phyloP scores from a whole-genome alignment of 2,797 vertebrate species.

The Staurois parvus region DNA sequence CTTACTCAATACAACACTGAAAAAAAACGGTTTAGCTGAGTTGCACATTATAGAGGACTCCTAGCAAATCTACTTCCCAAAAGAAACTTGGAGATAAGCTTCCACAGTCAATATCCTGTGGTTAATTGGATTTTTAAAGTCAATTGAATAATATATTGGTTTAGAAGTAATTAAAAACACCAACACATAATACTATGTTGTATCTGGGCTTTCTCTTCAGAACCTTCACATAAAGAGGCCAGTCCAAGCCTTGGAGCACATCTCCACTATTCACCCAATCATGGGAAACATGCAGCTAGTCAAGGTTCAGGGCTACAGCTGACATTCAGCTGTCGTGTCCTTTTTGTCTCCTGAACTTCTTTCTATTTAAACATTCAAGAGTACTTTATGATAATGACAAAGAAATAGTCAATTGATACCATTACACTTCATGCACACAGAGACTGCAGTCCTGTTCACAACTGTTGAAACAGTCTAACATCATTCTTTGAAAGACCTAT shows the following conservation, averaged over 20 bases:
- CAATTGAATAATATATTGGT: conserved; percentile 34
- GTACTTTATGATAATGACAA: conserved; percentile 74
- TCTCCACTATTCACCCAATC: conserved; percentile 75
- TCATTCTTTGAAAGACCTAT: conserved; percentile 72
- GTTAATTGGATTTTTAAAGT: conserved; percentile 45
- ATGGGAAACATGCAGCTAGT: conserved; percentile 80
- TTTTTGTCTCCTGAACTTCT: conserved; percentile 79
- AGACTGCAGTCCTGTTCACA: conserved; percentile 65
- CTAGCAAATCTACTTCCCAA: conserved; percentile 4
- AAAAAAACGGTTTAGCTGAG: too few species aligned
- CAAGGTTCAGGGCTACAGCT: conserved; percentile 86
- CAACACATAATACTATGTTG: conserved; percentile 24
- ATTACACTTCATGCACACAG: conserved; percentile 73
- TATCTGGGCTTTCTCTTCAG: conserved; percentile 6
- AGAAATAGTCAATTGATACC: conserved; percentile 81
- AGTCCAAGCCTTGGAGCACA: conserved; percentile 65
- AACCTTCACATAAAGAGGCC: conserved; percentile 29
- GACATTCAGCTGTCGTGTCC: conserved; percentile 84
- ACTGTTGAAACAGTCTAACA: conserved; percentile 72
- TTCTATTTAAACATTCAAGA: conserved; percentile 73
- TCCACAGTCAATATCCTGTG: conserved; percentile 11
- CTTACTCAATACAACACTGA: too few species aligned
- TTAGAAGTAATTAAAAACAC: conserved; percentile 48
- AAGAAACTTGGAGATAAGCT: conserved; percentile 11
- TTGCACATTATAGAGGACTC: not conserved